These are phyloP conservation scores for Schrankia costaestrigalis DNA, from an alignment of 2,888 invertebrate species.

Conservation along the genomic window DNA sequence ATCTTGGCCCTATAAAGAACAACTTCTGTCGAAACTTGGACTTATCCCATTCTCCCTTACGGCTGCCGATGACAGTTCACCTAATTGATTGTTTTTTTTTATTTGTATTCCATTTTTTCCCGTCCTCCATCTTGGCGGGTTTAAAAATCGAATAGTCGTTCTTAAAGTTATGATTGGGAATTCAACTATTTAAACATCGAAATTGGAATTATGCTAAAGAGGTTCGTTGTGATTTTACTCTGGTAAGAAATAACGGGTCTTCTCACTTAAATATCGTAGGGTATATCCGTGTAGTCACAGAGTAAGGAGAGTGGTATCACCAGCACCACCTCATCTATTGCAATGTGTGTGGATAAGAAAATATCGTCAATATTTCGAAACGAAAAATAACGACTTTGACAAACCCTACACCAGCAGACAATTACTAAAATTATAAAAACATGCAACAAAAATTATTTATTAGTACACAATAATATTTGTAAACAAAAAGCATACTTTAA, in stretches of 20 bases:
- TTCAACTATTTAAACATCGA: constrained; percentile 53
- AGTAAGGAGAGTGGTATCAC: too few species aligned
- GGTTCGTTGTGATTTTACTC: constrained; percentile 19
- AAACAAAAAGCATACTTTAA: too few species aligned
- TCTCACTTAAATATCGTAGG: too few species aligned
- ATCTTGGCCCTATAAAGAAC: constrained; percentile 28
- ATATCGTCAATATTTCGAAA: too few species aligned
- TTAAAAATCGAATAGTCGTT: constrained; percentile 45
- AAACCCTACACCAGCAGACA: too few species aligned
- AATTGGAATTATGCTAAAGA: constrained; percentile 48
- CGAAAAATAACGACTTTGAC: too few species aligned
- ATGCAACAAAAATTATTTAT: too few species aligned
- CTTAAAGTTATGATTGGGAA: constrained; percentile 57
- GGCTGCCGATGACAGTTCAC: constrained; percentile 67
- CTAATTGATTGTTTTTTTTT: constrained; percentile 75
- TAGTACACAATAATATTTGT: too few species aligned
- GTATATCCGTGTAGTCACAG: too few species aligned
- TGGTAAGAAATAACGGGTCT: constrained; percentile 6
- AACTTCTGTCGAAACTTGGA: constrained; percentile 39
- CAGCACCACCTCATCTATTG: too few species aligned
- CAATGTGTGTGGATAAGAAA: too few species aligned
- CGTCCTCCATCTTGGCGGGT: constrained; percentile 38
- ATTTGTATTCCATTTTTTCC: constrained; percentile 28
- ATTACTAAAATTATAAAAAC: too few species aligned
- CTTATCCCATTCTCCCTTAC: constrained; percentile 47